Percentiles rank a stretch among this genome's conserved stretches.
These are phyloP conservation scores for Agriopis marginaria DNA, from an alignment of 2,888 invertebrate species.

Conservation along the genomic window DNA sequence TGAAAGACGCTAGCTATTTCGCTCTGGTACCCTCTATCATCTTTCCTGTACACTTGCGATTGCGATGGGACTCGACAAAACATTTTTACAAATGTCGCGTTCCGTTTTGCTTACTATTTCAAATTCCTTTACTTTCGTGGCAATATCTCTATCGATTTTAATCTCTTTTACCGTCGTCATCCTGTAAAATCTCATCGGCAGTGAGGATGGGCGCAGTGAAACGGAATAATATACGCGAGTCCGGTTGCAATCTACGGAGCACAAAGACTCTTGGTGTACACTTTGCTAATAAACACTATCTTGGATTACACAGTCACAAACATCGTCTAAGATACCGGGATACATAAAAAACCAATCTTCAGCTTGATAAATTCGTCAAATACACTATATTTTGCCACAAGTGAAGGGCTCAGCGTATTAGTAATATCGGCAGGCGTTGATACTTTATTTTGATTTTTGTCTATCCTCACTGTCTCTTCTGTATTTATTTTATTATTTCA, in stretches of 20 bases:
- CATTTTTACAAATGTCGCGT: conserved; percentile 57
- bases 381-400: conserved; percentile 49
- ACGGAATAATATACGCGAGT: conserved; percentile 75
- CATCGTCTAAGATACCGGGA: conserved; percentile 63
- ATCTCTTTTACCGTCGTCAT: conserved; percentile 11
- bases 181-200: conserved; percentile 25
- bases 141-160: conserved; percentile 2
- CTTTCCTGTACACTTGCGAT: conserved; percentile 84
- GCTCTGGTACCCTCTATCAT: conserved; percentile 85
- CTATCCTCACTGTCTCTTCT: conserved; percentile 81
- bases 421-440: conserved; percentile 37
- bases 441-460: conserved; percentile 75
- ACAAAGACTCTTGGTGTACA: conserved; percentile 86
- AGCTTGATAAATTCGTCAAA: conserved; percentile 42
- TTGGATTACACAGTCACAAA: conserved; percentile 86
- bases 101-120: conserved; percentile 60
- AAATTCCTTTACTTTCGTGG: conserved; percentile 38
- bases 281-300: conserved; percentile 83
- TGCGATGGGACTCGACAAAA: conserved; percentile 80
- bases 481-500: conserved; percentile 68
- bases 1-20: conserved; percentile 84
- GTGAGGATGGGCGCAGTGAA: conserved; percentile 50
- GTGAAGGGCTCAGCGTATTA: conserved; percentile 29
- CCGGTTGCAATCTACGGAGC: conserved; percentile 87
- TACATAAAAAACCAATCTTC: conserved; percentile 37